Evolutionary conservation across 2,113 vertebrate species (phyloP), one percentile per base, ranked within the genome.

Genomic region (Scalopus aquaticus): DNA sequence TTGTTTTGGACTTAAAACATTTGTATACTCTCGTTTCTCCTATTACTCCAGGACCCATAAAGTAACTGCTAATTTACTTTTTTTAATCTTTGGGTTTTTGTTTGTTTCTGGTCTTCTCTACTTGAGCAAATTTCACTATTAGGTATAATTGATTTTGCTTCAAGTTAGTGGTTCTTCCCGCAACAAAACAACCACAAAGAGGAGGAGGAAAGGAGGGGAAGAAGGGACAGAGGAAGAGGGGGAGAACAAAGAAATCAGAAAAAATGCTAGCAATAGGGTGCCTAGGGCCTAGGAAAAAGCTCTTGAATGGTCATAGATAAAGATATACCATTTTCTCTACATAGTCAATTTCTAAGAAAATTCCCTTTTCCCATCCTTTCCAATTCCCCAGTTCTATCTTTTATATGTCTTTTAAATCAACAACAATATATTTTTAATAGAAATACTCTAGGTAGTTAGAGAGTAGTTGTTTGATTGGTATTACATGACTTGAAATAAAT

Each of bases 401-500:
- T 85, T 20, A 67, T 26, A 58, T 70, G 3, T 37, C 28, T 76
- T 49, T 93, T 82, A 79, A 72, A 73, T 80, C 44, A 44, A 44
- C 35, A 74, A 70, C 4, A 32, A 37, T 26, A 22, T 5, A 26
- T 56, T 56, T 86, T 88, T 79, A 89, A 60, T 26, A 51, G 5
- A 87, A 81, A 44, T 46, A 42, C 19, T 60, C 49, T 62, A 51
- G 28, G 56, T 84, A 90, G 13, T 11, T 82, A 60, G 37, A 13
- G n/a, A 26, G 17, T 72, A 51, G 20, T 22, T 32, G 42, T 58
- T 30, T 32, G 24, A 73, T 10, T 73, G 19, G 8, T 54, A 64
- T 74, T 90, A 88, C n/a, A 37, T 42, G 30, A 67, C 49, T 74
- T 95, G 32, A 91, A 91, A 95, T 67, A 78, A 51, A 22, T 60